These are phyloP conservation scores for Meganola albula DNA, from an alignment of 2,888 invertebrate species.

Conservation along the genomic window DNA sequence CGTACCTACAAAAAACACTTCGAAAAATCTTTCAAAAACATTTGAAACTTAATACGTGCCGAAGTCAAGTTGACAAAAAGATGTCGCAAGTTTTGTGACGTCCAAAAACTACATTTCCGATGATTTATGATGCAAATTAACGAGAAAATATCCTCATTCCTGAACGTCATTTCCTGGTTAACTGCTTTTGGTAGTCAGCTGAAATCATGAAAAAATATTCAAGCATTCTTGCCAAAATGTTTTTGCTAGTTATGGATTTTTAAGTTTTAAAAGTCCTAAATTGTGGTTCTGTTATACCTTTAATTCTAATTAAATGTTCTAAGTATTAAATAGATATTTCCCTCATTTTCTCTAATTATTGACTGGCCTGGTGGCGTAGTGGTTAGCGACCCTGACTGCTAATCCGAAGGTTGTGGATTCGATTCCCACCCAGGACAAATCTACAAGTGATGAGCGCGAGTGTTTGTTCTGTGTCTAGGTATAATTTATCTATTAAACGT, in stretches of 20 bases:
- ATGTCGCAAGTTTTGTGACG: conserved; percentile 14
- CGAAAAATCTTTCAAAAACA: conserved; percentile 39
- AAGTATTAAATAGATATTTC: not conserved
- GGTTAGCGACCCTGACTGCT: too few relatives aligned
- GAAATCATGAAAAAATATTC: conserved; percentile 53
- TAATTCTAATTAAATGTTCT: too few relatives aligned
- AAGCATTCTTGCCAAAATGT: conserved; percentile 42
- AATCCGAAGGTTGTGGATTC: too few relatives aligned
- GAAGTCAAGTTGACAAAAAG: conserved; percentile 24
- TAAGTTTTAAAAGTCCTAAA: conserved; percentile 11
- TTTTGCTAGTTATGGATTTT: conserved; percentile 29
- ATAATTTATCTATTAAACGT: too few relatives aligned
- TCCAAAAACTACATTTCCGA: conserved; percentile 67
- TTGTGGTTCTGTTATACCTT: too few relatives aligned
- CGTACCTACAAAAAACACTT: conserved; percentile 16
- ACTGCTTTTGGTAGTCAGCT: conserved; percentile 58
- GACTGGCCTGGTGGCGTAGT: too few relatives aligned
- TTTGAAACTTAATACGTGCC: conserved; percentile 52
- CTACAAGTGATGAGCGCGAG: too few relatives aligned
- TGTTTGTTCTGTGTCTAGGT: too few relatives aligned
- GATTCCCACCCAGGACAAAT: too few relatives aligned
- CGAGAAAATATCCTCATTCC: conserved; percentile 77
- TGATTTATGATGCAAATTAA: conserved; percentile 78
- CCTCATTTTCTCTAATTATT: too few relatives aligned
- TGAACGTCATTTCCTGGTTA: conserved; percentile 74